Conservation (phyloP, 2,797 vertebrate genomes). For the Hoplostethus atlanticus region DNA sequence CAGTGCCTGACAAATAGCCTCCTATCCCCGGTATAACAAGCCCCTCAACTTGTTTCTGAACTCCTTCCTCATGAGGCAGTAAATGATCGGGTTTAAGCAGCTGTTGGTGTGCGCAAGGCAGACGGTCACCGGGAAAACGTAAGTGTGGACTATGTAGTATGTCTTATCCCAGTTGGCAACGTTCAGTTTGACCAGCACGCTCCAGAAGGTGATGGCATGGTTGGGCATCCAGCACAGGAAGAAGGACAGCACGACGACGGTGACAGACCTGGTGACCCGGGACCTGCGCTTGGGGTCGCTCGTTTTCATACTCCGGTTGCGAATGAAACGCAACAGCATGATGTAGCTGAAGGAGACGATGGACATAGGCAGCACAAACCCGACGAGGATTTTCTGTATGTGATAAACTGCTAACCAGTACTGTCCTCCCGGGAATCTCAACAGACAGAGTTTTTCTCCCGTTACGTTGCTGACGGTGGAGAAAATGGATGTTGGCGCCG, state of each 20-base stretch:
- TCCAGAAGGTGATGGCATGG: conserved; percentile 85
- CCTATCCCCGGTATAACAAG: conserved; percentile 64
- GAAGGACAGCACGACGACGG: conserved; percentile 81
- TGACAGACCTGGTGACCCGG: conserved; percentile 82
- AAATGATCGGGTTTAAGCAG: conserved; percentile 86
- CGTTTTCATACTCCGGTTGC: conserved; percentile 74
- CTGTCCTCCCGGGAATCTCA: conserved; percentile 83
- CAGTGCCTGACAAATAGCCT: neutral
- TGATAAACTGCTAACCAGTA: conserved; percentile 86
- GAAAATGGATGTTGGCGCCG: conserved; percentile 82
- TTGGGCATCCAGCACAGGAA: conserved; percentile 86
- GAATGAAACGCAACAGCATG: conserved; percentile 80
- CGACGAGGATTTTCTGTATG: conserved; percentile 85
- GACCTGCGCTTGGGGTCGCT: conserved; percentile 76
- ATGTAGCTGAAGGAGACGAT: conserved; percentile 83
- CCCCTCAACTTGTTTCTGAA: conserved; percentile 79
- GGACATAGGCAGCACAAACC: conserved; percentile 82
- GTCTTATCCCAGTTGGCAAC: conserved; percentile 79
- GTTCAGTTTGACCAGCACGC: conserved; percentile 86
- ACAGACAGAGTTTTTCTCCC: conserved; percentile 84
- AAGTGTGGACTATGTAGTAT: conserved; percentile 84
- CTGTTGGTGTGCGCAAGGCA: conserved; percentile 87
- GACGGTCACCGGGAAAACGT: conserved; percentile 85
- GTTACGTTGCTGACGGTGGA: conserved; percentile 81
- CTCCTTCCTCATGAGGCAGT: conserved; percentile 85